Conservation (phyloP, 2,797 vertebrate species). For the Coendou prehensilis region DNA sequence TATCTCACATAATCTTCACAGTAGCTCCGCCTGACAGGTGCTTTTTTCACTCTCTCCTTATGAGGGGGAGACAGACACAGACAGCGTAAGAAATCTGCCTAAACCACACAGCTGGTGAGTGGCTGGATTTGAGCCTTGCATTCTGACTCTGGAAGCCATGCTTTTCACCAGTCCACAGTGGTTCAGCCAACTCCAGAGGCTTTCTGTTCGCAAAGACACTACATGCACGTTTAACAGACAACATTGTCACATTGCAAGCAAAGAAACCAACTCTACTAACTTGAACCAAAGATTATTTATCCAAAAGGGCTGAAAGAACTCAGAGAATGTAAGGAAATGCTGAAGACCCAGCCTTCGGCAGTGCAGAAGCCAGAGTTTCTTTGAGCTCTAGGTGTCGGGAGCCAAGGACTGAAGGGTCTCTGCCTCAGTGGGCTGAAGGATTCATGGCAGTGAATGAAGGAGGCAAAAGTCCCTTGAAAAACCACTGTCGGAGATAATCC, state of each 20-base stretch:
- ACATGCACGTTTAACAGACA: neutral
- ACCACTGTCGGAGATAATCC: neutral
- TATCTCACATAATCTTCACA: neutral
- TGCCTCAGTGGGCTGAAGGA: neutral
- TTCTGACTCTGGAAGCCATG: neutral
- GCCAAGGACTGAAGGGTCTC: neutral
- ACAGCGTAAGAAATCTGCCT: neutral
- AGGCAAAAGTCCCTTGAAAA: neutral
- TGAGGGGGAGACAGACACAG: neutral
- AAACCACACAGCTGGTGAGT: neutral
- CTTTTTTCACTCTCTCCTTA: neutral
- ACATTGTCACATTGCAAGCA: neutral
- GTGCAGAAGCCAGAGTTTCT: neutral
- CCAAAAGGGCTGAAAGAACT: neutral
- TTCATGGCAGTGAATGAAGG: neutral
- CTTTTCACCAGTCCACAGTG: neutral
- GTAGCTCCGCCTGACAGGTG: neutral
- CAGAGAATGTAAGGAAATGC: neutral
- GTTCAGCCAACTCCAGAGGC: neutral
- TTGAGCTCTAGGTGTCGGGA: neutral
- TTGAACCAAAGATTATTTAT: neutral
- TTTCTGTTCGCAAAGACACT: neutral
- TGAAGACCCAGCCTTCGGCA: neutral
- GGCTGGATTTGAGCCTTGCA: neutral
- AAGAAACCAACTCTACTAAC: neutral